phyloP scores from a whole-genome alignment of 2,113 vertebrate species.

The Pluvialis apricaria region DNA sequence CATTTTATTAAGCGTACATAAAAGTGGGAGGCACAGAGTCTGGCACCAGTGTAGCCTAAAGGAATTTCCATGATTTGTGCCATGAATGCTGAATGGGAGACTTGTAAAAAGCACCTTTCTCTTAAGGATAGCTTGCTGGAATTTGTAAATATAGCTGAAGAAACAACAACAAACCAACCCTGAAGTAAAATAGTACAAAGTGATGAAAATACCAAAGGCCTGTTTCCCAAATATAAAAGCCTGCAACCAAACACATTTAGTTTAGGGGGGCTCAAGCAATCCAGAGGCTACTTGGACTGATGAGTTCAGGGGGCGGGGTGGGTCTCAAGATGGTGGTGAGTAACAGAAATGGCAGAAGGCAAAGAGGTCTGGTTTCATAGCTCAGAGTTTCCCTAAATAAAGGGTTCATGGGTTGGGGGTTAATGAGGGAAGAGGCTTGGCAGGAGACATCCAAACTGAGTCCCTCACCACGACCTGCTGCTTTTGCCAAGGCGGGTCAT shows the following conservation, averaged over 20 bases:
- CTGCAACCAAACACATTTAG: background rate
- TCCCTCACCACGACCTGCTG: background rate
- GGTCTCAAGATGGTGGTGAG: background rate
- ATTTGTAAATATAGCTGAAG: constrained; percentile 37
- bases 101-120: constrained; percentile 63
- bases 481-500: background rate
- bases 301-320: rapidly evolving
- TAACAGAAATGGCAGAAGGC: background rate
- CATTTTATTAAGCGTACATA: constrained; percentile 6
- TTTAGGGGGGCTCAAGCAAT: background rate
- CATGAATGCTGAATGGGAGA: constrained; percentile 60
- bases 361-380: background rate
- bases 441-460: background rate
- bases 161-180: background rate
- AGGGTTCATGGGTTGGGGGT: rapidly evolving
- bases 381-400: background rate
- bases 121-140: constrained; percentile 7
- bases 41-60: constrained; percentile 50
- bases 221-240: background rate
- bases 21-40: constrained; percentile 56
- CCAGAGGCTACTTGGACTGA: background rate
- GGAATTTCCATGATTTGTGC: constrained; percentile 65
- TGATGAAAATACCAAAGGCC: background rate
- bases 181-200: background rate
- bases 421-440: background rate